Evolutionary conservation across 1,140 invertebrate genomes (phyloP).

Genomic region (Panagrolaimus sp.): DNA sequence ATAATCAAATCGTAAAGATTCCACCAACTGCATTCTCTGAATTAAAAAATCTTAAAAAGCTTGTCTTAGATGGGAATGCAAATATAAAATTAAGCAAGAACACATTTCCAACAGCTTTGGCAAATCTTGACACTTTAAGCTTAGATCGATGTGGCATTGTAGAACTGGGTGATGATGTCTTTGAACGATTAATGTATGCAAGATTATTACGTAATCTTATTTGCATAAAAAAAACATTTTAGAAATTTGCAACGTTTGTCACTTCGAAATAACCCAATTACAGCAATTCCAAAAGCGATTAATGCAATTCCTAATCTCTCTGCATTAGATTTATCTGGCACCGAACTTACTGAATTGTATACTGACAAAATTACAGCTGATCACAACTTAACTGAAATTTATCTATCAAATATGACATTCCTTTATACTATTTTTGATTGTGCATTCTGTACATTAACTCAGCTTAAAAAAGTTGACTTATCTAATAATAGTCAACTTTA

Average conservation of each 20-base stretch:
- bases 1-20: background rate
- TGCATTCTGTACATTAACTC: background rate
- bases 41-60: background rate
- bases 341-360: background rate
- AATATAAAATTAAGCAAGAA: too few relatives aligned
- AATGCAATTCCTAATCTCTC: slow-evolving; percentile 3
- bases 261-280: background rate
- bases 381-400: background rate
- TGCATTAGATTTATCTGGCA: background rate
- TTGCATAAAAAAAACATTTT: too few relatives aligned
- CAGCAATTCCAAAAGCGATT: background rate
- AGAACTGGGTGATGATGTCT: slow-evolving; percentile 5
- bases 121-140: background rate
- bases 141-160: background rate
- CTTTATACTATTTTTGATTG: background rate
- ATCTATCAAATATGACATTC: background rate
- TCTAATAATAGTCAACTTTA: slow-evolving; percentile 18
- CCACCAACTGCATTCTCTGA: background rate
- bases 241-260: background rate
- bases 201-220: too few relatives aligned
- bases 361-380: background rate
- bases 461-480: slow-evolving; percentile 17
- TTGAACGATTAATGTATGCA: background rate
- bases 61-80: slow-evolving; percentile 3
- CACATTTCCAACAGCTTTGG: background rate